Base-by-base conservation (phyloP, 2,113 vertebrate species). In the Gadus chalcogrammus region DNA sequence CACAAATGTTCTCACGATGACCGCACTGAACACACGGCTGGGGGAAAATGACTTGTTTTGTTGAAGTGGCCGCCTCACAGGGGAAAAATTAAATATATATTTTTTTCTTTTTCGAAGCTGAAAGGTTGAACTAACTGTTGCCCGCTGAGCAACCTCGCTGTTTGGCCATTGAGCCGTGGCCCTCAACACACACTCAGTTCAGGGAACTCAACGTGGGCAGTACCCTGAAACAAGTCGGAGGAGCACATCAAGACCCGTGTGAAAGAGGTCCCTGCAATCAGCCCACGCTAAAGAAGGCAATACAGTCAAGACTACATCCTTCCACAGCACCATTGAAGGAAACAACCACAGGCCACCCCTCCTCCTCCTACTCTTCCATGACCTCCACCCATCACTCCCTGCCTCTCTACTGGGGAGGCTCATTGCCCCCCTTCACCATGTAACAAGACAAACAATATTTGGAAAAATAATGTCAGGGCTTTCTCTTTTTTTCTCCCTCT, bases 91-190 rank as follows among this genome's bases (percentile, higher is more conserved):
- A 76, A 80, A 86, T 74, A 4, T 22, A 67, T 81, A 79, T 55
- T 48, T 13, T 28, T 70, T 35, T 48, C 55, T 60, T 48, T 79
- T 61, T 77, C 48, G 68, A 70, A 70, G 59, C 70, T n/a, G 55
- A 85, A 87, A 89, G 82, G 80, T 85, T 88, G 22, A 27, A 76
- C 72, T 79, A 72, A 64, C 69, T 55, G 73, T 22, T 71, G 79
- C 73, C 65, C 15, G 61, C 77, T 6, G 24, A 61, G 77, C 78
- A 76, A 67, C 69, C 85, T 16, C 78, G 67, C 82, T 79, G 53
- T 18, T 22, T 1, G 38, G 71, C 79, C 79, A 77, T 73, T 82
- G 68, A 84, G 73, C 65, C 5, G 55, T 58, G 16, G 61, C 61
- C 69, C 65, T 69, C 64, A 61, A 72, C 69, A 55, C 62, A 2